Evolutionary conservation across 2,797 vertebrate species (phyloP).

Genomic region (Buphagus erythrorhynchus): DNA sequence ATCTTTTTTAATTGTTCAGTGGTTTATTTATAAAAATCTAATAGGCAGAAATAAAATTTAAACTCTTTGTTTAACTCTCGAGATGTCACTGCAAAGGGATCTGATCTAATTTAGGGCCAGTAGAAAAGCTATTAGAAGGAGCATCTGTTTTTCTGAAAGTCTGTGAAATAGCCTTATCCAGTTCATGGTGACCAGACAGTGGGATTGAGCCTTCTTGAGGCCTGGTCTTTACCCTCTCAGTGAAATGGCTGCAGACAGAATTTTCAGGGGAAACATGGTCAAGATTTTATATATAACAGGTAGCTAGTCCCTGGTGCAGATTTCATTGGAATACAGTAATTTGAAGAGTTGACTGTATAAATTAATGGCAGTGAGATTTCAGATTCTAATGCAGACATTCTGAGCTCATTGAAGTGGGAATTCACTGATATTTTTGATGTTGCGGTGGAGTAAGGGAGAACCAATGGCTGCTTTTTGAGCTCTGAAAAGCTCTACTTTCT

Average conservation of each 20-base stretch:
- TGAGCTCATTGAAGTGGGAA: not conserved
- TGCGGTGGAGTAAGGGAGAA: not conserved
- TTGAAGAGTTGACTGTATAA: not conserved
- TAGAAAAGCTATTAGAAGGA: not conserved
- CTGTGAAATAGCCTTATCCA: not conserved
- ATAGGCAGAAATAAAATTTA: not conserved
- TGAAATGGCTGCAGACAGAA: not conserved
- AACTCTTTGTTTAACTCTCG: not conserved
- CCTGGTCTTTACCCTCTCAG: not conserved
- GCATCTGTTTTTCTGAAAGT: not conserved
- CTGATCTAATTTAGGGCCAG: slow-evolving; percentile 14
- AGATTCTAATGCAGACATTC: not conserved
- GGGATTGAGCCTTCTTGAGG: not conserved
- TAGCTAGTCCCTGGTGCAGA: not conserved
- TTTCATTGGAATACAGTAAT: not conserved
- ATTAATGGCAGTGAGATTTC: not conserved
- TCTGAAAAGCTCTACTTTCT: not conserved
- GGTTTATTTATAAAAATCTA: not conserved
- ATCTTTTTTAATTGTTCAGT: not conserved
- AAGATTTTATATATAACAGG: not conserved
- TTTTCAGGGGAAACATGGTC: not conserved
- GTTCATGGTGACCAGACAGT: not conserved
- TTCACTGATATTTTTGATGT: not conserved
- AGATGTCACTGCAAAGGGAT: not conserved
- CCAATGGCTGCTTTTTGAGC: not conserved